A percentile compares a stretch with the other conserved stretches of the same genome.
These are phyloP conservation scores for Labrus mixtus DNA, from an alignment of 2,113 vertebrate species.

Conservation along the genomic window DNA sequence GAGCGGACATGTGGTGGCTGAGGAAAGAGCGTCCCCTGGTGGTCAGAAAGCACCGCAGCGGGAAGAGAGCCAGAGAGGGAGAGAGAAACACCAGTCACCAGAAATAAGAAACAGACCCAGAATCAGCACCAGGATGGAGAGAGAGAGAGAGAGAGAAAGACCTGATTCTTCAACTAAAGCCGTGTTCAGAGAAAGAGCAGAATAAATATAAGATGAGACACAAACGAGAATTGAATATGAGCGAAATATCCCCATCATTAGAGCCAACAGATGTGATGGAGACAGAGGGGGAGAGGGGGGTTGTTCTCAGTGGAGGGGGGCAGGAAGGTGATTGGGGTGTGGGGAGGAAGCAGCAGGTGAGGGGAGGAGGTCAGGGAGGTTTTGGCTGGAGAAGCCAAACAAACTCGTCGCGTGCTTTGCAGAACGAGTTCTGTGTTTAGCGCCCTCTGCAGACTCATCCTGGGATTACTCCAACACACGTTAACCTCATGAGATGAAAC, in stretches of 20 bases:
- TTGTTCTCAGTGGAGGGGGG: conserved; percentile 30
- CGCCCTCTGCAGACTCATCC: no score
- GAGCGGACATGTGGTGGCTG: conserved; percentile 82
- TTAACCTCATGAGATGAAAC: no score
- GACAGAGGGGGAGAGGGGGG: background rate
- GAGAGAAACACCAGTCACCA: conserved; percentile 8
- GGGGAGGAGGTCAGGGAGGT: conserved; percentile 60
- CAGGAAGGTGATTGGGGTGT: conserved; percentile 28
- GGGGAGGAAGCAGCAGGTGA: conserved; percentile 8
- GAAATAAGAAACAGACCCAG: conserved; percentile 26
- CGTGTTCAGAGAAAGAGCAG: no score
- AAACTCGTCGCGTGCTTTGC: no score
- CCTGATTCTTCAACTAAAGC: no score
- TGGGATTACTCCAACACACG: no score
- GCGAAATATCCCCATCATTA: no score
- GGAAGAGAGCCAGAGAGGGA: conserved; percentile 2
- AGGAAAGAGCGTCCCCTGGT: conserved; percentile 84
- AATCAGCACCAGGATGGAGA: conserved; percentile 4
- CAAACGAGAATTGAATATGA: background rate
- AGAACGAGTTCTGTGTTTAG: no score
- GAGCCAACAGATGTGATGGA: background rate
- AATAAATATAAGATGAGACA: background rate
- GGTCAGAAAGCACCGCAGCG: conserved; percentile 23
- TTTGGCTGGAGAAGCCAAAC: conserved; percentile 72
- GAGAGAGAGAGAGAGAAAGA: no score